Evolutionary conservation across 2,113 vertebrate species (phyloP).

Genomic region (Nymphicus hollandicus): DNA sequence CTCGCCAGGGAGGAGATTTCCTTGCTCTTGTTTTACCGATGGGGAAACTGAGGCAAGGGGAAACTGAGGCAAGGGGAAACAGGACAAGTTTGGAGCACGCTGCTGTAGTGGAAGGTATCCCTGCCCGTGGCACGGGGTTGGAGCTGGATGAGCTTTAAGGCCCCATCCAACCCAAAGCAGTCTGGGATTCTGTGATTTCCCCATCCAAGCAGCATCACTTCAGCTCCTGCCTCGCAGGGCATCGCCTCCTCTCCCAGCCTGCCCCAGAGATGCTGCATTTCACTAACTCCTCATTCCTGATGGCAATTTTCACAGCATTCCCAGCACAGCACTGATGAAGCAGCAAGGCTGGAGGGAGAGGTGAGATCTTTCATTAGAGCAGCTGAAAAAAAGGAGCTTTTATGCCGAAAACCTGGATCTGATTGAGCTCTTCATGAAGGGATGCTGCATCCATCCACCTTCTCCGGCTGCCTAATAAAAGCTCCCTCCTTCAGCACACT

Average conservation of each 20-base stretch:
- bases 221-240: not conserved
- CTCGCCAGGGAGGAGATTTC: not conserved
- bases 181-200: not conserved
- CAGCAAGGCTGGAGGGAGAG: not conserved
- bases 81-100: not conserved
- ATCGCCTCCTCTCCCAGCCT: not conserved
- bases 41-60: not conserved
- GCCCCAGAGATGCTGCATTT: not conserved
- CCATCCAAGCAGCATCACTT: rapidly evolving
- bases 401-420: not conserved
- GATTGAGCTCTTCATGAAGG: not conserved
- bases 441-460: not conserved
- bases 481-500: rapidly evolving
- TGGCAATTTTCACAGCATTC: not conserved
- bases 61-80: not conserved
- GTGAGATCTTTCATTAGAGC: not conserved
- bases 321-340: rapidly evolving
- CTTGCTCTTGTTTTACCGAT: too few relatives aligned
- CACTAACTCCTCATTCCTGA: not conserved
- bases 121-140: not conserved
- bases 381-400: not conserved
- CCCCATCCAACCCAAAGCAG: not conserved
- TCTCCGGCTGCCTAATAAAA: not conserved
- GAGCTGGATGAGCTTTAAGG: not conserved
- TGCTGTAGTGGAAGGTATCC: not conserved